Conservation (phyloP, 2,888 invertebrate species). For the Cataglyphis livida region DNA sequence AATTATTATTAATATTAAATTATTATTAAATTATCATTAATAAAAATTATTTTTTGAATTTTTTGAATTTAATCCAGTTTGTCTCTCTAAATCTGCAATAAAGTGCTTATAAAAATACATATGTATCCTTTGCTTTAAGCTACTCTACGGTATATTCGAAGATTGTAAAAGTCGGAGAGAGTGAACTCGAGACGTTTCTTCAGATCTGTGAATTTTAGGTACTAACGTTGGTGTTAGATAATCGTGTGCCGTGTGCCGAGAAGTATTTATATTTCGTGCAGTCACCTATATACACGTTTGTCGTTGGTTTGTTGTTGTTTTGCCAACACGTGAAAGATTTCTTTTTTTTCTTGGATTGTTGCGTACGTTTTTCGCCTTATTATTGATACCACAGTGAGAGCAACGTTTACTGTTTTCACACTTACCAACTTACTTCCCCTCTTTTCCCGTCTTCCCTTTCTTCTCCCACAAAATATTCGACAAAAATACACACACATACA, state of each 20-base stretch:
- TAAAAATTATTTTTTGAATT: not conserved
- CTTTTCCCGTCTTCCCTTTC: not conserved
- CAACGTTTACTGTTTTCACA: slow-evolving; percentile 66
- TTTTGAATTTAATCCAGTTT: not conserved
- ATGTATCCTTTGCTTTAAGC: not conserved
- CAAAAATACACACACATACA: slow-evolving; percentile 30
- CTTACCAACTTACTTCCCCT: slow-evolving; percentile 61
- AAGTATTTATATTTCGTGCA: slow-evolving; percentile 79
- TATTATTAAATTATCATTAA: too few species aligned
- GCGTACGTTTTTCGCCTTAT: slow-evolving; percentile 77
- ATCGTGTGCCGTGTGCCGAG: slow-evolving; percentile 85
- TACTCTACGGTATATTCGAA: slow-evolving; percentile 16
- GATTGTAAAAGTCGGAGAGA: slow-evolving; percentile 3
- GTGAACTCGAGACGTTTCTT: slow-evolving; percentile 51
- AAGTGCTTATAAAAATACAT: slow-evolving; percentile 3
- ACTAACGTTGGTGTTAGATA: slow-evolving; percentile 85
- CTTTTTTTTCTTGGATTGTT: slow-evolving; percentile 73
- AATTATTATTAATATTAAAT: too few species aligned
- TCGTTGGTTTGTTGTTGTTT: slow-evolving; percentile 85
- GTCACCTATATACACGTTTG: slow-evolving; percentile 81
- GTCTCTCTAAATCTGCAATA: slow-evolving; percentile 9
- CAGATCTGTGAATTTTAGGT: slow-evolving; percentile 79
- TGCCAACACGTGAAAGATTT: slow-evolving; percentile 79
- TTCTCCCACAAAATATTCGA: slow-evolving; percentile 24
- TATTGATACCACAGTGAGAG: slow-evolving; percentile 73